Evolutionary conservation across 2,888 invertebrate species (phyloP).

Genomic region (Macropis europaea): DNA sequence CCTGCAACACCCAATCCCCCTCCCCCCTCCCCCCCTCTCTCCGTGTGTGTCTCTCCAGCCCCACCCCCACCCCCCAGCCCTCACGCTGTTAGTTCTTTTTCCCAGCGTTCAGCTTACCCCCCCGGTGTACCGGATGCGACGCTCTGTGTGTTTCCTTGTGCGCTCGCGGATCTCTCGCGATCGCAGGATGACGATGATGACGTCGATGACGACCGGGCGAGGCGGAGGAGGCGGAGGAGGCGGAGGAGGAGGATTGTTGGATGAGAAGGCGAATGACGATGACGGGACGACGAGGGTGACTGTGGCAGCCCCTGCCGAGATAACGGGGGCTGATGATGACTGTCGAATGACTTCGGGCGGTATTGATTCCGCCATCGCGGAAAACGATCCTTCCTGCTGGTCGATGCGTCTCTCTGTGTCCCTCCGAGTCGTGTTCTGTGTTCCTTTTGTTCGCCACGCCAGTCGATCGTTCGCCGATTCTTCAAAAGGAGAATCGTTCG

Average conservation of each 20-base stretch:
- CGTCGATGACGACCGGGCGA: conserved; percentile 16
- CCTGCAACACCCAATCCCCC: conserved; percentile 32
- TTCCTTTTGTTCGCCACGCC: background rate
- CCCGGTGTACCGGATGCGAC: conserved; percentile 10
- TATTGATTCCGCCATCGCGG: conserved; percentile 72
- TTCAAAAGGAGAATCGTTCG: too few species aligned
- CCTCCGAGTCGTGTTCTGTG: background rate
- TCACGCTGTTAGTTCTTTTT: background rate
- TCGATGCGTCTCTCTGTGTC: background rate
- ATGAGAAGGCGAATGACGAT: conserved; percentile 30
- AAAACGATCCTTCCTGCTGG: conserved; percentile 41
- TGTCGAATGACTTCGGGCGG: conserved; percentile 78
- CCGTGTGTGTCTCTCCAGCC: conserved; percentile 8
- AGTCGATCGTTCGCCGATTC: conserved; percentile 6
- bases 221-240: conserved; percentile 17
- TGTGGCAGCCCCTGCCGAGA: conserved; percentile 16
- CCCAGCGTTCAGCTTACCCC: conserved; percentile 29
- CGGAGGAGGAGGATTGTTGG: conserved; percentile 30
- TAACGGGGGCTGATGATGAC: conserved; percentile 70
- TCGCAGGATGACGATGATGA: conserved; percentile 17
- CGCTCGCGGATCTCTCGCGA: conserved; percentile 19
- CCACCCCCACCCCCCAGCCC: background rate
- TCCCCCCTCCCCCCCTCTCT: conserved; percentile 7
- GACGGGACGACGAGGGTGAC: conserved; percentile 23
- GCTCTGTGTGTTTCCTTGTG: conserved; percentile 11